Evolutionary conservation across 2,797 vertebrate species (phyloP).

Genomic region (Sebastes hubbsi): DNA sequence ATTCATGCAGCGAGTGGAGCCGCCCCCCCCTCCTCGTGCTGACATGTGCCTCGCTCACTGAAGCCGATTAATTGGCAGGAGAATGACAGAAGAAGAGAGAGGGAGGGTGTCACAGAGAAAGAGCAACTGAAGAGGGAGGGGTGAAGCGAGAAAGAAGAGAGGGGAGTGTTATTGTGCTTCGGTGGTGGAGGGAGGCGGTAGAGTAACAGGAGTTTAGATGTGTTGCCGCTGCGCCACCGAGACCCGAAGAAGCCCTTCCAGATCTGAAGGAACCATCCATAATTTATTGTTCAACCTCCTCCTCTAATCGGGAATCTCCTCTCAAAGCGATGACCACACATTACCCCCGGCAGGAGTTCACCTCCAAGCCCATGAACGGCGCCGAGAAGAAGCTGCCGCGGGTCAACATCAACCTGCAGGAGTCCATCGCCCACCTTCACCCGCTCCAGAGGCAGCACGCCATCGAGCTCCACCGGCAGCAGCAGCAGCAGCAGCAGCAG

Average conservation of each 20-base stretch:
- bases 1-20: slow-evolving; percentile 81
- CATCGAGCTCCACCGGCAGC: slow-evolving; percentile 51
- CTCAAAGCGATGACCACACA: slow-evolving; percentile 71
- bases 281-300: background rate
- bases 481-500: slow-evolving; percentile 37
- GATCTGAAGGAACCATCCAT: background rate
- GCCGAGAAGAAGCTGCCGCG: slow-evolving; percentile 30
- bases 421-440: slow-evolving; percentile 63
- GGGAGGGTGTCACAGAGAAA: slow-evolving; percentile 47
- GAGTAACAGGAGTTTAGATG: slow-evolving; percentile 46
- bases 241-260: background rate
- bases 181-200: slow-evolving; percentile 11
- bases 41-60: slow-evolving; percentile 78
- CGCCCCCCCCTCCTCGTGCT: slow-evolving; percentile 48
- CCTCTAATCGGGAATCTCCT: background rate
- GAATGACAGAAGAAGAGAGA: slow-evolving; percentile 62
- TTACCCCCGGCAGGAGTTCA: slow-evolving; percentile 56
- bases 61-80: slow-evolving; percentile 81
- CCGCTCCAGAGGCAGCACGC: slow-evolving; percentile 68
- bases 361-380: slow-evolving; percentile 48
- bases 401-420: slow-evolving; percentile 49
- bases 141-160: slow-evolving; percentile 24
- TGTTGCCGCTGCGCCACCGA: background rate
- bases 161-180: slow-evolving; percentile 12
- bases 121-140: slow-evolving; percentile 29